Base-by-base conservation (phyloP, 2,888 invertebrate species). In the Apamea sordens region DNA sequence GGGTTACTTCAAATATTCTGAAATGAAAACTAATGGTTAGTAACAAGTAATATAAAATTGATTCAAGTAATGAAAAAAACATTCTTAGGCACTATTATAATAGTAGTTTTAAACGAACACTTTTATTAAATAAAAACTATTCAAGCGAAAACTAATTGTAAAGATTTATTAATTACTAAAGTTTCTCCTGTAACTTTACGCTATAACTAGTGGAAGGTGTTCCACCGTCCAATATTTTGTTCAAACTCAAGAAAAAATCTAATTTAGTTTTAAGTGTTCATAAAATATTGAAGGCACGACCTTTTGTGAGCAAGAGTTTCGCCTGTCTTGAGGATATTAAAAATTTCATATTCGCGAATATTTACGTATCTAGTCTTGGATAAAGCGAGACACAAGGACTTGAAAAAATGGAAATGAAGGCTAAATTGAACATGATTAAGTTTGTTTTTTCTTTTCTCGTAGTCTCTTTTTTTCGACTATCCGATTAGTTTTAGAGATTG, bases 211-310 rank as follows among this genome's bases (percentile, higher is more conserved):
- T 82, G 78, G 84, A 86, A 89, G 89, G 87, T 89, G 84, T 85
- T 88, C 80, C 86, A 83, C 64, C 83, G 86, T 86, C 81, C 85
- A 89, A 90, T 90, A 92, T 91, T 90, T 92, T 92, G 74, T 90
- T 86, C 82, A 88, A 92, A 92, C 87, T 90, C 89, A 84, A 86
- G 88, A 91, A 93, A 90, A 93, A 94, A 93, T 92, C 90, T 94
- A 94, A 95, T 95, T 94, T 94, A 93, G 92, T 93, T 93, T 92
- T 92, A 93, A 94, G 93, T 94, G 92, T 94, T 93, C 93, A 93
- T 94, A 94, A 95, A 95, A 95, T 95, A 94, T 94, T 94, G 93
- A 94, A 95, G 92, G 90, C 84, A 78, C 91, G 90, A 92, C 93
- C 92, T 93, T 92, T 89, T 89, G 86, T 89, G 88, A 90, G 91